These are phyloP conservation scores for Cheilosia vulpina DNA, from an alignment of 2,888 invertebrate genomes.

Conservation along the genomic window DNA sequence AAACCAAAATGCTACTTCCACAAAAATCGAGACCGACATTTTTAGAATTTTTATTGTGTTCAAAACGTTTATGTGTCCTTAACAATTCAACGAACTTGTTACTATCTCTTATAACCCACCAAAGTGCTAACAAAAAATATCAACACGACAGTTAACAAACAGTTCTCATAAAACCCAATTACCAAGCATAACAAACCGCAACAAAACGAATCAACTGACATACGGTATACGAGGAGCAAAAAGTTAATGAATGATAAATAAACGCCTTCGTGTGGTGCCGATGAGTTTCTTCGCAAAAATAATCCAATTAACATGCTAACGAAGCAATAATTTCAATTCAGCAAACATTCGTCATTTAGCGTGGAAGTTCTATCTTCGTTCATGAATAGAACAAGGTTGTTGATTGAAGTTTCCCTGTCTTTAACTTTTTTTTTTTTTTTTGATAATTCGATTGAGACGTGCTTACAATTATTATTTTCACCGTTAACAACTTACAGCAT, in stretches of 20 bases:
- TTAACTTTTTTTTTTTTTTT: neutral
- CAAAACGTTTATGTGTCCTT: too few relatives aligned
- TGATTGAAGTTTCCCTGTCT: neutral
- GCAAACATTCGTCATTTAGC: neutral
- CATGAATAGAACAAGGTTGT: neutral
- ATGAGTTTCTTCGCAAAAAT: constrained; percentile 24
- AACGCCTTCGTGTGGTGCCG: constrained; percentile 5
- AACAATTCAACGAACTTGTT: too few relatives aligned
- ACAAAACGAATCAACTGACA: neutral
- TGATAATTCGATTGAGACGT: neutral
- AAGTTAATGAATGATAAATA: constrained; percentile 13
- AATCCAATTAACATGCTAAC: constrained; percentile 40
- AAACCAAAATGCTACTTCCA: too few relatives aligned
- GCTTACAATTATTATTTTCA: neutral
- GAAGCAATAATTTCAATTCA: constrained; percentile 18
- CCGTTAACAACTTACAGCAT: constrained; percentile 17
- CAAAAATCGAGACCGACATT: too few relatives aligned
- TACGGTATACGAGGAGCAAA: neutral
- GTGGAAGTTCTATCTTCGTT: neutral
- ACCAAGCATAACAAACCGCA: neutral
- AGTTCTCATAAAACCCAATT: neutral
- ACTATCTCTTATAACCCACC: too few relatives aligned
- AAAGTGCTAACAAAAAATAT: too few relatives aligned
- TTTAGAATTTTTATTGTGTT: too few relatives aligned
- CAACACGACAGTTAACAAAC: too few relatives aligned